A percentile compares a stretch with the other conserved stretches of the same genome.
These are phyloP conservation scores for Hydraecia micacea DNA, from an alignment of 2,888 invertebrate species.

Conservation along the genomic window DNA sequence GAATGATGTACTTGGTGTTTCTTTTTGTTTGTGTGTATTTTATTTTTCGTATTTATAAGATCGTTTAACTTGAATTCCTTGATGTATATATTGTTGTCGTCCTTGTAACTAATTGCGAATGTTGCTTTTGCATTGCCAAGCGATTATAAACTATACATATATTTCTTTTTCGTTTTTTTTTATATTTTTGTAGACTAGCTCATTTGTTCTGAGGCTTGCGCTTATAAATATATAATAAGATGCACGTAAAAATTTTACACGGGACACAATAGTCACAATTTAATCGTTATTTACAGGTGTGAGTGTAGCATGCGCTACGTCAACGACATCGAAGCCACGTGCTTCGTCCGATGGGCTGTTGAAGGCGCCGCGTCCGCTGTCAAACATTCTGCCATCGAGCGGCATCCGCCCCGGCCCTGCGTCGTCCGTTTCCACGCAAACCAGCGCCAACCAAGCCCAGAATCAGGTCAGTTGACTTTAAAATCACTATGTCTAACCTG, in stretches of 20 bases:
- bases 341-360: conserved; percentile 82
- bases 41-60: not conserved
- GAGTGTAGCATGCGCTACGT: conserved; percentile 83
- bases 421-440: conserved; percentile 96
- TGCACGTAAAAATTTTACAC: not conserved
- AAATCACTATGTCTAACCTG: not conserved
- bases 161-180: not conserved
- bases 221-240: conserved; percentile 2
- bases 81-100: not conserved
- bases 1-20: not conserved
- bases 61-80: not conserved
- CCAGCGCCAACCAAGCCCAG: conserved; percentile 90
- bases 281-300: conserved; percentile 71
- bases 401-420: conserved; percentile 94
- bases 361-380: conserved; percentile 86
- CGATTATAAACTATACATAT: conserved; percentile 24
- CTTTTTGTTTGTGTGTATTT: not conserved
- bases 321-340: conserved; percentile 81
- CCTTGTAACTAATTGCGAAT: conserved; percentile 33
- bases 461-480: conserved; percentile 80
- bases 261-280: conserved; percentile 8
- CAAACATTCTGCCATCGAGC: conserved; percentile 91
- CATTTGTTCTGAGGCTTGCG: conserved; percentile 8
- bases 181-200: not conserved
- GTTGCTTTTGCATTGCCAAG: conserved; percentile 28